These are phyloP conservation scores for Bombus huntii DNA, from an alignment of 1,140 invertebrate species.

Conservation along the genomic window DNA sequence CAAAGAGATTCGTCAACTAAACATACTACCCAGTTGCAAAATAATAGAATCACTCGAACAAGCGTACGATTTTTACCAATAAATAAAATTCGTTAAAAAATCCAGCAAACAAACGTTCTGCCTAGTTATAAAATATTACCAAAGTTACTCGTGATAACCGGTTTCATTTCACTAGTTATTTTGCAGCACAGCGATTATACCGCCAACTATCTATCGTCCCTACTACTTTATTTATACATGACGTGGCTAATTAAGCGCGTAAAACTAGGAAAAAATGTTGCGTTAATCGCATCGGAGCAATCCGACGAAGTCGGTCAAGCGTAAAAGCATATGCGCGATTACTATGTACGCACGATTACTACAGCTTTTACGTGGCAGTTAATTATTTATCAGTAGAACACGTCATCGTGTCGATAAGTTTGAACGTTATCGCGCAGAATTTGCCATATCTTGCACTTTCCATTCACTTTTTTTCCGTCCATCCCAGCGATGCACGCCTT, in stretches of 20 bases:
- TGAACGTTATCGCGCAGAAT: constrained; percentile 29
- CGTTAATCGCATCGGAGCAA: constrained; percentile 15
- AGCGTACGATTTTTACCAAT: too few relatives aligned
- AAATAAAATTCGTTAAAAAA: neutral
- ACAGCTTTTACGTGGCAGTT: constrained; percentile 33
- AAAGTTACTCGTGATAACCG: neutral
- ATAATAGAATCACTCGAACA: too few relatives aligned
- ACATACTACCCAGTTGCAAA: too few relatives aligned
- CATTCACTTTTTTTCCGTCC: constrained; percentile 10
- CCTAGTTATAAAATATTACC: neutral
- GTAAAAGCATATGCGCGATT: constrained; percentile 44
- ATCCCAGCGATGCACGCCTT: neutral
- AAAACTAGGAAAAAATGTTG: constrained; percentile 8
- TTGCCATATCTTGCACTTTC: constrained; percentile 33
- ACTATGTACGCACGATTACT: constrained; percentile 32
- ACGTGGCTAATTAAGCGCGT: constrained; percentile 38
- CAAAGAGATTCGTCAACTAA: neutral
- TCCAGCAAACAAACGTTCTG: too few relatives aligned
- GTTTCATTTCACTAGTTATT: neutral
- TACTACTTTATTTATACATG: neutral
- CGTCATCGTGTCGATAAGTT: constrained; percentile 31
- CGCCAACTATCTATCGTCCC: neutral
- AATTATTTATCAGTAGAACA: constrained; percentile 43
- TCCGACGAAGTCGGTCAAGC: constrained; percentile 27
- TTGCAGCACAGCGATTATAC: neutral